Evolutionary conservation across 53 echinoderm and acorn worm species (phyloP).

Genomic region (Hippasteria phrygiana): DNA sequence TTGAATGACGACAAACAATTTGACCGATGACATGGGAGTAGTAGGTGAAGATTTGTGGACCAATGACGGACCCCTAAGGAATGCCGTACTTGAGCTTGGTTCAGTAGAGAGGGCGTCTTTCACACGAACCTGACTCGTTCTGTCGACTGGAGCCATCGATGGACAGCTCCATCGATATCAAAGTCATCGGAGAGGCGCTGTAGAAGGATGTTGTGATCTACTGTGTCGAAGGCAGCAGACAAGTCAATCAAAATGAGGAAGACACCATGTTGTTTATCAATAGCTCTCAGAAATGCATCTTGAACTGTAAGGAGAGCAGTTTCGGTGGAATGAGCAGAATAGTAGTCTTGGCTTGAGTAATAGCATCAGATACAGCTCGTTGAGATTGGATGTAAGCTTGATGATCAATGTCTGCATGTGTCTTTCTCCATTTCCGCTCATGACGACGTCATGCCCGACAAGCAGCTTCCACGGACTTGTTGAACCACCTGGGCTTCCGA

Average conservation of each 20-base stretch:
- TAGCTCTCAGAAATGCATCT: not conserved
- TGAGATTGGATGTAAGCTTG: no score
- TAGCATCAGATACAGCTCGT: no score
- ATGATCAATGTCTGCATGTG: no score
- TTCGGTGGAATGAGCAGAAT: no score
- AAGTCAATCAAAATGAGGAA: not conserved
- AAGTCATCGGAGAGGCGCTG: not conserved
- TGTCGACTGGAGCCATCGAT: not conserved
- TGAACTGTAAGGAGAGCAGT: not conserved
- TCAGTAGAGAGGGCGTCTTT: not conserved
- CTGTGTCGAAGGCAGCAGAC: not conserved
- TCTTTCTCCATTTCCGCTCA: no score
- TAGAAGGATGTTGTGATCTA: not conserved
- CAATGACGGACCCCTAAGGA: not conserved
- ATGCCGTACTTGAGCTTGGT: no score
- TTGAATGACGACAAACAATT: not conserved
- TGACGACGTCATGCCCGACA: no score
- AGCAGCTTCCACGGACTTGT: no score
- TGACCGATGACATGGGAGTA: not conserved
- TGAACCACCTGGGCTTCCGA: no score
- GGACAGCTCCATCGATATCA: not conserved
- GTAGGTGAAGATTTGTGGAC: not conserved
- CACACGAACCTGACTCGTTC: constrained; percentile 13
- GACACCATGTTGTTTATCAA: not conserved
- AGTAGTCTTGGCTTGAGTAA: no score